A percentile compares a stretch with the other conserved stretches of the same genome.
These are phyloP conservation scores for Cylloceria caligata DNA, from an alignment of 2,888 invertebrate species.

Conservation along the genomic window DNA sequence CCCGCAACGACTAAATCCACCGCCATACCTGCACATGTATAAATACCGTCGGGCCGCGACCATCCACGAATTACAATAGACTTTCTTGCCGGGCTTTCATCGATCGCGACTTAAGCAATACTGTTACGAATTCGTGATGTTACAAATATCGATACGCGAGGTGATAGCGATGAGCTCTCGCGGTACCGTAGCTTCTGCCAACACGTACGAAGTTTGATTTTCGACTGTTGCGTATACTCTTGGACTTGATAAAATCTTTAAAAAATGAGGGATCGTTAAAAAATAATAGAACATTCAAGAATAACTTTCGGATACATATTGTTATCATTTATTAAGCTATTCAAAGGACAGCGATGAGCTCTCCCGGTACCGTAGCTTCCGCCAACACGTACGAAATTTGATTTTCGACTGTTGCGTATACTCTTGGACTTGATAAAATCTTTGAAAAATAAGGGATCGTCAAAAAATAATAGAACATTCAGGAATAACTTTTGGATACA, in stretches of 20 bases:
- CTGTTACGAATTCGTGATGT: slow-evolving; percentile 81
- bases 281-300: not conserved
- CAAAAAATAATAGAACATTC: not conserved
- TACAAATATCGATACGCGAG: slow-evolving; percentile 76
- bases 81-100: slow-evolving; percentile 84
- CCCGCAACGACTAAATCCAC: slow-evolving; percentile 80
- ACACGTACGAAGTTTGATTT: slow-evolving; percentile 33
- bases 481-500: not conserved
- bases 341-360: slow-evolving; percentile 42
- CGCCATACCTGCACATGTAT: slow-evolving; percentile 83
- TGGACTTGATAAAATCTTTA: slow-evolving; percentile 1
- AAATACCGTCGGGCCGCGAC: slow-evolving; percentile 84
- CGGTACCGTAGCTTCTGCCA: slow-evolving; percentile 1
- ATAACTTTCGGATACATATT: not conserved
- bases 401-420: slow-evolving; percentile 7
- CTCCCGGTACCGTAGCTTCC: slow-evolving; percentile 9
- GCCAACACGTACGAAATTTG: slow-evolving; percentile 25
- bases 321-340: not conserved
- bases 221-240: not conserved
- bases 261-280: not conserved
- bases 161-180: slow-evolving; percentile 47
- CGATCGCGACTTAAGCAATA: slow-evolving; percentile 82
- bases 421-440: slow-evolving; percentile 5
- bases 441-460: not conserved
- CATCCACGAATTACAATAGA: slow-evolving; percentile 84